Conservation (phyloP, 1,140 invertebrate genomes). For the Metaphire vulgaris region DNA sequence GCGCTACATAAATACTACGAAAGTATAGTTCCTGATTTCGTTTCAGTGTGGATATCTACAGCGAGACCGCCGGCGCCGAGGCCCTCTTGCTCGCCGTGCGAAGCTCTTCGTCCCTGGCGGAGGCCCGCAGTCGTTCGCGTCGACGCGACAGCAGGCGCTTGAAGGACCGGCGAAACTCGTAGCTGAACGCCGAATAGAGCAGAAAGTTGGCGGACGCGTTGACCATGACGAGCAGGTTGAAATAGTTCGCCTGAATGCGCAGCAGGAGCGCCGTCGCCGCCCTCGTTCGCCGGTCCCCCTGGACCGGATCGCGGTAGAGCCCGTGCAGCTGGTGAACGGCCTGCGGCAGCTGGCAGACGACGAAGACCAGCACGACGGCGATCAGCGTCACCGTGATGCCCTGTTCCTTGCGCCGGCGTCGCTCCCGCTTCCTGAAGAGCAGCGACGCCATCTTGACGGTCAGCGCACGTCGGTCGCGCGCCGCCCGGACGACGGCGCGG, state of each 20-base stretch:
- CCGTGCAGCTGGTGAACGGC: not conserved
- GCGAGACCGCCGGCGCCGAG: too few species aligned
- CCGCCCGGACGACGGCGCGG: conserved; percentile 22
- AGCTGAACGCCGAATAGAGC: conserved; percentile 68
- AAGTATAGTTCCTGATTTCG: too few species aligned
- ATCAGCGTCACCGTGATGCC: not conserved
- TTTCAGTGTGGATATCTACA: too few species aligned
- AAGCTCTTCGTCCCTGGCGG: too few species aligned
- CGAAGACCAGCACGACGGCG: not conserved
- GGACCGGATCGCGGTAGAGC: not conserved
- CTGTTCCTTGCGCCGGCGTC: not conserved
- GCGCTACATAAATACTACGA: too few species aligned
- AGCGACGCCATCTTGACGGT: conserved; percentile 52
- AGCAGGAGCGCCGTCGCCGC: conserved; percentile 49
- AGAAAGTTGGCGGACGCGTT: conserved; percentile 70
- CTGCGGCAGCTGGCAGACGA: not conserved
- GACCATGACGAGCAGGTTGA: conserved; percentile 64
- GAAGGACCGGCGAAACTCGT: conserved; percentile 68
- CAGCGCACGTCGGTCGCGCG: conserved; percentile 11
- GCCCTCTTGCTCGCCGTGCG: too few species aligned
- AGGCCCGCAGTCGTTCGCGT: too few species aligned
- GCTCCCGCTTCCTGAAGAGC: not conserved
- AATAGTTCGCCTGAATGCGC: conserved; percentile 64
- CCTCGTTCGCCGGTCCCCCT: conserved; percentile 38
- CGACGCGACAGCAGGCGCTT: conserved; percentile 60